A percentile compares a stretch with the other conserved stretches of the same genome.
Evolutionary conservation across 2,113 vertebrate genomes (phyloP).

Genomic region (Pedionomus torquatus): DNA sequence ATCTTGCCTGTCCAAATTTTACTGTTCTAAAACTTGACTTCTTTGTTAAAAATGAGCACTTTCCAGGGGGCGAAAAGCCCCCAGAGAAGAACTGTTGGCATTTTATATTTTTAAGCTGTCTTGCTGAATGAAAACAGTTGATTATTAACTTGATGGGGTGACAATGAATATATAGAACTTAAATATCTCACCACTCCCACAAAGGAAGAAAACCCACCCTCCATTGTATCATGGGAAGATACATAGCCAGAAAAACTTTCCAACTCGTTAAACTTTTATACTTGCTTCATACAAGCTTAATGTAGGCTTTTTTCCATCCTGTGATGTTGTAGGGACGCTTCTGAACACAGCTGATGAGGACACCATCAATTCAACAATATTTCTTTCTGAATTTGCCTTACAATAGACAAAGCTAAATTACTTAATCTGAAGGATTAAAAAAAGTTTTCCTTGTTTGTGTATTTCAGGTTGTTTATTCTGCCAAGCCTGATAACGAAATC

Average conservation of each 20-base stretch:
- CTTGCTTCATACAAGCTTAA: conserved; percentile 57
- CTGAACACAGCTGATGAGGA: background rate
- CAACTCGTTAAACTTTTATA: conserved; percentile 60
- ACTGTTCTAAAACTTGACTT: conserved; percentile 38
- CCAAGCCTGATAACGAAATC: background rate
- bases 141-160: conserved; percentile 56
- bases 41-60: conserved; percentile 53
- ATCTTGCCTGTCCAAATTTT: conserved; percentile 40
- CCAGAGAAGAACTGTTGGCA: conserved; percentile 56
- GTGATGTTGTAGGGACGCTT: background rate
- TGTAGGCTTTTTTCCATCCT: conserved; percentile 41
- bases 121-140: conserved; percentile 51
- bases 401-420: background rate
- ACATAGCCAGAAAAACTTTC: conserved; percentile 59
- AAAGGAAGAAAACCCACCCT: background rate
- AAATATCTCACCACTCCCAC: conserved; percentile 61
- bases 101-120: conserved; percentile 56
- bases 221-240: conserved; percentile 63
- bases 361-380: background rate
- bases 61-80: conserved; percentile 44
- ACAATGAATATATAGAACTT: conserved; percentile 60
- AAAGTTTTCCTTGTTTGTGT: conserved; percentile 40
- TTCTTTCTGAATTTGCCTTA: background rate
- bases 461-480: conserved; percentile 34
- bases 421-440: conserved; percentile 19